Evolutionary conservation across 1,140 invertebrate species (phyloP).

Genomic region (Tetragonula clypearis): DNA sequence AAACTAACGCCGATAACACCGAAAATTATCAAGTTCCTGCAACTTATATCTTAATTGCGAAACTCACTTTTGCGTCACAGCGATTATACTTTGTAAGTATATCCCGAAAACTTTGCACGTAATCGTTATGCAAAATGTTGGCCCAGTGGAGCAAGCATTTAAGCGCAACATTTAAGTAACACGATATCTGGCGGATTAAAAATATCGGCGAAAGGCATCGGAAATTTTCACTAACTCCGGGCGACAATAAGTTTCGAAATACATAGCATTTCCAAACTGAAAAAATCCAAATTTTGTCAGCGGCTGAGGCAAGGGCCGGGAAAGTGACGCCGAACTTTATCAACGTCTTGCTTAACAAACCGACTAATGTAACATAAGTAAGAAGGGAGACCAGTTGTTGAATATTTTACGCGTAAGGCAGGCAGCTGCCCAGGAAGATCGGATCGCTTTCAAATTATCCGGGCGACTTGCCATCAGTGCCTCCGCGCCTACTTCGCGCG

Average conservation of each 20-base stretch:
- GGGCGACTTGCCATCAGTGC: slow-evolving; percentile 78
- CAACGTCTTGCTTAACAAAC: slow-evolving; percentile 65
- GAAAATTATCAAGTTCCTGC: too few relatives aligned
- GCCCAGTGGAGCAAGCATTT: too few relatives aligned
- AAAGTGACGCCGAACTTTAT: slow-evolving; percentile 47
- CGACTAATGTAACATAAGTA: slow-evolving; percentile 58
- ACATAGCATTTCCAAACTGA: slow-evolving; percentile 3
- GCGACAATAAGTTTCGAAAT: neutral
- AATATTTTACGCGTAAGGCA: slow-evolving; percentile 82
- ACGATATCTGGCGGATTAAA: too few relatives aligned
- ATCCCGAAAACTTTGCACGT: too few relatives aligned
- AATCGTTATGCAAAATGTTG: too few relatives aligned
- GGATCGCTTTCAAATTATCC: slow-evolving; percentile 82
- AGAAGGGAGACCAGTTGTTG: slow-evolving; percentile 74
- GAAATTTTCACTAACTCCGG: neutral
- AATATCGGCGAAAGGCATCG: too few relatives aligned
- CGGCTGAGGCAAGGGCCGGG: neutral
- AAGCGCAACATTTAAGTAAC: too few relatives aligned
- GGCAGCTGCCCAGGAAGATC: slow-evolving; percentile 79
- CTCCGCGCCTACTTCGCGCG: slow-evolving; percentile 58
- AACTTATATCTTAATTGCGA: too few relatives aligned
- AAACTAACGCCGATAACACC: too few relatives aligned
- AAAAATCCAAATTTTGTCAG: neutral
- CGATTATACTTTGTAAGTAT: too few relatives aligned
- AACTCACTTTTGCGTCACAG: too few relatives aligned